Evolutionary conservation across 2,113 vertebrate species (phyloP).

Genomic region (Scolopax mira): DNA sequence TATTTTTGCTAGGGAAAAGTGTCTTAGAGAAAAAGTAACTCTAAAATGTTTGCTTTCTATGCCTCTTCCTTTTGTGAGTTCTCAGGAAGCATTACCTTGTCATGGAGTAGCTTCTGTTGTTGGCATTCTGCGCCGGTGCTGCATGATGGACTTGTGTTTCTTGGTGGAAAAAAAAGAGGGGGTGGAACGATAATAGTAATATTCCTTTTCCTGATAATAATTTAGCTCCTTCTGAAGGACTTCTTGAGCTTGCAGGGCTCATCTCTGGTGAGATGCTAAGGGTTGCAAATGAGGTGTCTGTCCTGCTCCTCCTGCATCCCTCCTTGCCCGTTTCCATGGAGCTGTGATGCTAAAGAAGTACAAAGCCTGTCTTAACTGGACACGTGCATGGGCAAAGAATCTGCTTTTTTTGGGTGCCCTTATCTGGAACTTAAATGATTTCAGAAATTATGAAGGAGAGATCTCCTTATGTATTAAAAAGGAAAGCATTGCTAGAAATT

Average conservation of each 20-base stretch:
- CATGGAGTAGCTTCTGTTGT: background rate
- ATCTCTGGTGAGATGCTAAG: background rate
- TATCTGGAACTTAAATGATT: background rate
- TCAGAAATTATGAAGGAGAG: background rate
- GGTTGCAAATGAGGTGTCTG: background rate
- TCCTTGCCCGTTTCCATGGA: background rate
- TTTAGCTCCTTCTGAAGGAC: background rate
- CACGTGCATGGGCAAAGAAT: background rate
- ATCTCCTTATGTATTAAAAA: background rate
- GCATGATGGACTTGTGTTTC: background rate
- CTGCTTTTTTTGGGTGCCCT: accelerated
- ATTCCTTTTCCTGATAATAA: background rate
- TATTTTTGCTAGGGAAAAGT: background rate
- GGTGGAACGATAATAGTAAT: background rate
- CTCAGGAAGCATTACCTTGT: background rate
- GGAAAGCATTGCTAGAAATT: background rate
- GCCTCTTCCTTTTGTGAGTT: background rate
- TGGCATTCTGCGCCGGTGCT: background rate
- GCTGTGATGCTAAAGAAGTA: background rate
- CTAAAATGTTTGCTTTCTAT: background rate
- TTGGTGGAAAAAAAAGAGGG: background rate
- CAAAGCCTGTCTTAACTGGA: background rate
- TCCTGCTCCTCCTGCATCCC: background rate
- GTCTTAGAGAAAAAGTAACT: background rate
- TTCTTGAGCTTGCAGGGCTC: background rate